phyloP scores from a whole-genome alignment of 2,888 invertebrate genomes.

The Dysmachus trigonus region DNA sequence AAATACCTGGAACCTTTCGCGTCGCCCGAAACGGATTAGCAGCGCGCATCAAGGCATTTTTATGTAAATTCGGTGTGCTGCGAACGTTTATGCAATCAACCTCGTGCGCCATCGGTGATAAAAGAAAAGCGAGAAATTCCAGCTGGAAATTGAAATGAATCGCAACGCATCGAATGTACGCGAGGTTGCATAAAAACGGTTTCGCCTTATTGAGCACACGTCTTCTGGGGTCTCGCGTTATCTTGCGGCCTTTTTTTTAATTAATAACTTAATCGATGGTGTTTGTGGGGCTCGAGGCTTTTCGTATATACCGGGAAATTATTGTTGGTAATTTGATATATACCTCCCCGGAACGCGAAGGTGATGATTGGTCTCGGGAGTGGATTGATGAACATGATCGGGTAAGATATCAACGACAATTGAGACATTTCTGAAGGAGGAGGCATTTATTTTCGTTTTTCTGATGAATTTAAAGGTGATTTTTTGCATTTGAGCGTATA shows the following conservation, averaged over 20 bases:
- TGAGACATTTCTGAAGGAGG: background rate
- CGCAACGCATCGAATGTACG: background rate
- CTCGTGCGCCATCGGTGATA: background rate
- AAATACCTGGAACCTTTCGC: background rate
- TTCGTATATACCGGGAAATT: background rate
- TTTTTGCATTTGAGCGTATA: background rate
- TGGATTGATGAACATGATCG: background rate
- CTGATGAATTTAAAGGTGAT: background rate
- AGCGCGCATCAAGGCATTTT: background rate
- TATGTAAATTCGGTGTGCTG: background rate
- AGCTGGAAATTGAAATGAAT: background rate
- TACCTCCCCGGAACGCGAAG: background rate
- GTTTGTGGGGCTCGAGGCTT: background rate
- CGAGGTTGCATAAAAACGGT: background rate
- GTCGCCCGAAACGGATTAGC: background rate
- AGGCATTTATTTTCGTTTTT: background rate
- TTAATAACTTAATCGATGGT: background rate
- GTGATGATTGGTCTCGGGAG: background rate
- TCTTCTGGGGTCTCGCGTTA: background rate
- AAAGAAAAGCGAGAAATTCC: constrained; percentile 1
- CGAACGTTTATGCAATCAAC: background rate
- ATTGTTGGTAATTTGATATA: background rate
- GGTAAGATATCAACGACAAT: background rate
- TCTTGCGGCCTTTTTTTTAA: background rate
- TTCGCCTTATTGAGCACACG: background rate